phyloP scores from a whole-genome alignment of 2,797 vertebrate genomes.

The Tragopan temminckii region DNA sequence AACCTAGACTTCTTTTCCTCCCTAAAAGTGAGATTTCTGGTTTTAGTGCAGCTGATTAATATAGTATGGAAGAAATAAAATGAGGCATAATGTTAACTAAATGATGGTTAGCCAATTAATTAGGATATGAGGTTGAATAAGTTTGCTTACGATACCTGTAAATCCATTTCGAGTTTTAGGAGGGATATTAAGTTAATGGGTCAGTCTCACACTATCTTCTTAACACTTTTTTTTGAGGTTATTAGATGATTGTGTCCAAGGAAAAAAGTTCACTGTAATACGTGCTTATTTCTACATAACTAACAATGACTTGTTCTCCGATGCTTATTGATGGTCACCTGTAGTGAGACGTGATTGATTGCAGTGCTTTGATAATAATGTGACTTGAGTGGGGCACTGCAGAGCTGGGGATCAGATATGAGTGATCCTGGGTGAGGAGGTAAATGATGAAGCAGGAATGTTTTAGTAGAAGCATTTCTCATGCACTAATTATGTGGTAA shows the following conservation, averaged over 20 bases:
- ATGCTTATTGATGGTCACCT: background rate
- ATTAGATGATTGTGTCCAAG: background rate
- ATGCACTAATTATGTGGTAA: background rate
- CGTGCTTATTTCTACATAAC: background rate
- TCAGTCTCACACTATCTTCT: background rate
- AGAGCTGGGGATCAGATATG: background rate
- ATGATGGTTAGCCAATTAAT: accelerated
- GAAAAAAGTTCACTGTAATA: background rate
- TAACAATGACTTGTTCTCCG: background rate
- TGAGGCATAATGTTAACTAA: background rate
- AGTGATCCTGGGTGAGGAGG: background rate
- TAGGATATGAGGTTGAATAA: background rate
- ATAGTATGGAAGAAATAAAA: background rate
- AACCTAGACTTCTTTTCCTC: background rate
- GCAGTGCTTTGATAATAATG: background rate
- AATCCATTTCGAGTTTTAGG: background rate
- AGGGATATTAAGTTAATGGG: background rate
- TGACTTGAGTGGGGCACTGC: background rate
- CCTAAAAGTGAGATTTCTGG: accelerated
- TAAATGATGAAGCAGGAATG: background rate
- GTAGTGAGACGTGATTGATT: background rate
- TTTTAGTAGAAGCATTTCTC: background rate
- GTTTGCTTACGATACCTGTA: background rate
- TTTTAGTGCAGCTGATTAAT: background rate
- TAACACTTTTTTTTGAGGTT: background rate